Base-by-base conservation (phyloP, 1,140 invertebrate species). In the Sminthurides bifidus region DNA sequence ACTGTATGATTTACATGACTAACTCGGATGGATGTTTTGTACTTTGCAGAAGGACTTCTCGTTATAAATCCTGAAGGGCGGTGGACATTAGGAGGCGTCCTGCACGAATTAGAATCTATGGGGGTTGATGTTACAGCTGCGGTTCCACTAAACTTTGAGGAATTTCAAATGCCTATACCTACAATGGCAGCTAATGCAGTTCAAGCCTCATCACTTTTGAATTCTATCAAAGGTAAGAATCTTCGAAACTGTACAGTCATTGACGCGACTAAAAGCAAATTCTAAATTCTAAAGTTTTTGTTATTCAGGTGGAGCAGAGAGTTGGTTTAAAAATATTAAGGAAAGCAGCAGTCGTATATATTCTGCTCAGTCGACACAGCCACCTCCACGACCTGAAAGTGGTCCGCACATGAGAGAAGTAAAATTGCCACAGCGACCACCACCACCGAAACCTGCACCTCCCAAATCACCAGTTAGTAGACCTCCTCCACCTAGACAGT, bases 301-400 rank as follows among this genome's bases (percentile, higher is more conserved):
- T 3, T 46, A 35, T 52, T 5, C 14, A 63, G 63, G 59, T 8
- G 63, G 59, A 37, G 63, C 59, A 4, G 53, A 58, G 40, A 61
- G 52, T 44, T 54, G 61, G 35, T 54, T 65, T 23, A 65, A 65
- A 30, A 65, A 65, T 46, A 52, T 65, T 19, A 61, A 60, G 52
- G 63, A 65, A 44, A 55, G 40, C 37, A 51, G 59, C 56, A 30
- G 50, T 33, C 48, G 53, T 15, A 17, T 45, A 23, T 45, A 50
- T 45, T 30, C 54, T 2, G 14, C 27, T 26, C 57, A 52, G 15
- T 40, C 52, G 31, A 30, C n/a, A 15, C 43, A 48, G 5, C 40
- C 48, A 29, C 33, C 38, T 40, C 57, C 52, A 43, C 37, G 24
- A 41, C 29, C 55, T 23, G 24, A 43, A 49, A 33, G 4, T 23